Conservation (phyloP, 2,113 vertebrate species). For the Fulica atra region DNA sequence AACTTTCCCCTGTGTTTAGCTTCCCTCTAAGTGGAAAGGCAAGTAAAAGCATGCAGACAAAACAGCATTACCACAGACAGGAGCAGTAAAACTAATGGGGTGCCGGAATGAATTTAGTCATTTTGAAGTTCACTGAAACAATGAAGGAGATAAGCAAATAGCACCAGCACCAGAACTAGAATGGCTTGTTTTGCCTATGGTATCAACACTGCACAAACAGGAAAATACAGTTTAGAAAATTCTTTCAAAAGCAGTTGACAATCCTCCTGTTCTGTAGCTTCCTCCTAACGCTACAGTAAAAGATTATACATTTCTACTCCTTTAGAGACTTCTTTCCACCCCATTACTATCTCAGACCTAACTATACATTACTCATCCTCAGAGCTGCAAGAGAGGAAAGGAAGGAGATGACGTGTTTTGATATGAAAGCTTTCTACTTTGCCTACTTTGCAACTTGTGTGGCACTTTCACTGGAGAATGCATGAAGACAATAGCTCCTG, state of each 20-base stretch:
- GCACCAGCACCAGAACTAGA: conserved; percentile 27
- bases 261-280: not conserved
- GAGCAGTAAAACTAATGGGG: not conserved
- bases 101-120: not conserved
- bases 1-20: not conserved
- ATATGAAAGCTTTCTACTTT: conserved; percentile 31
- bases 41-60: conserved; percentile 7
- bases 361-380: not conserved
- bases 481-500: conserved; percentile 12
- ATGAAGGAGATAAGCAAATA: conserved; percentile 39
- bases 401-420: not conserved
- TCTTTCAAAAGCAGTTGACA: not conserved
- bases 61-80: not conserved
- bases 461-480: not conserved
- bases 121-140: not conserved
- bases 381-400: fast-evolving
- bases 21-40: not conserved
- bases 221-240: not conserved
- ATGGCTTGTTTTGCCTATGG: not conserved
- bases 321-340: not conserved
- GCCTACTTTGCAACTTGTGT: not conserved
- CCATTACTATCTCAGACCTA: not conserved
- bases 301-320: not conserved
- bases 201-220: not conserved
- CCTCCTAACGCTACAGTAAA: not conserved